These are phyloP conservation scores for Nothocercus nigrocapillus DNA, from an alignment of 2,113 vertebrate species.

Conservation along the genomic window DNA sequence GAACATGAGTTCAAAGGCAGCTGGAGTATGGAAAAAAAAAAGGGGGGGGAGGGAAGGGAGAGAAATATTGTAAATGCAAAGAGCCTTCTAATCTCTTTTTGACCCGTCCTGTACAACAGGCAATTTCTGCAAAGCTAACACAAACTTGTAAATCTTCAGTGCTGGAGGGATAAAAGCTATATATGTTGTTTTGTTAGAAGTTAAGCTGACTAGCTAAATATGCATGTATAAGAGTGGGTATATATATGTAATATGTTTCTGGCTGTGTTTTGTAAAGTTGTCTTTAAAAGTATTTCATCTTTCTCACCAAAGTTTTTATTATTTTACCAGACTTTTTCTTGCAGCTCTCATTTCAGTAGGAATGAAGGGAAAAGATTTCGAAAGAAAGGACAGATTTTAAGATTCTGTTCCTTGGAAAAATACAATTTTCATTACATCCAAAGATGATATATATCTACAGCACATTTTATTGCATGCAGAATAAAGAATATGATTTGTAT, in stretches of 20 bases:
- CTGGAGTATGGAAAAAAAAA: neutral
- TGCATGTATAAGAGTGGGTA: neutral
- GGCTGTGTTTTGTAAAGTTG: neutral
- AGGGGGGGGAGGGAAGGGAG: neutral
- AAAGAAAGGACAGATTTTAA: conserved; percentile 6
- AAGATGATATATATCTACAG: neutral
- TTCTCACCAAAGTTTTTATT: conserved; percentile 8
- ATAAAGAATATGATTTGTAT: neutral
- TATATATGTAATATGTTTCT: neutral
- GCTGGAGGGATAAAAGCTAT: neutral
- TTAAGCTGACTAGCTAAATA: conserved; percentile 14
- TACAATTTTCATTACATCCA: neutral
- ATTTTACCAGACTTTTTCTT: neutral
- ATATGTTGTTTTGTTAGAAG: neutral
- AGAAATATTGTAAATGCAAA: conserved; percentile 1
- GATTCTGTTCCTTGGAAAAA: neutral
- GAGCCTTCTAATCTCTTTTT: conserved; percentile 29
- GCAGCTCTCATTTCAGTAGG: neutral
- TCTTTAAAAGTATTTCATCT: neutral
- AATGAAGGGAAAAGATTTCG: neutral
- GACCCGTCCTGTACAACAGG: neutral
- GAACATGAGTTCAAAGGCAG: conserved; percentile 40
- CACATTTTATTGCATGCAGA: neutral
- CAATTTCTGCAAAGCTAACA: conserved; percentile 21
- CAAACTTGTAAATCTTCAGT: conserved; percentile 24